Percentiles rank a stretch among this genome's conserved stretches.
Evolutionary conservation across 2,797 vertebrate genomes (phyloP).

Genomic region (Salmo trutta): DNA sequence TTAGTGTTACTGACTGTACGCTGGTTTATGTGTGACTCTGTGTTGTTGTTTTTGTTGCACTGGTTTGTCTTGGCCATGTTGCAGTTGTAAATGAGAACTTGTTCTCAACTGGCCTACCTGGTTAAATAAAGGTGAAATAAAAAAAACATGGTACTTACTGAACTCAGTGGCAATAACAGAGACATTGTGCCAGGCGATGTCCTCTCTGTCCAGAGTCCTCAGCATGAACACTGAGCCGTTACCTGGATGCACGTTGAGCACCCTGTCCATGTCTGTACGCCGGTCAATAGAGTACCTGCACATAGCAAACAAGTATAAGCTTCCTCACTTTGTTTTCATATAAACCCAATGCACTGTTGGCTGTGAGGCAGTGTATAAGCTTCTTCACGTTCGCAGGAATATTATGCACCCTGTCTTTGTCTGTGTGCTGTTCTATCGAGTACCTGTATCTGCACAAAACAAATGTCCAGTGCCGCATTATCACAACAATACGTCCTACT

Average conservation of each 20-base stretch:
- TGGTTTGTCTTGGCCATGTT: too few relatives aligned
- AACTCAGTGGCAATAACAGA: conserved; percentile 91
- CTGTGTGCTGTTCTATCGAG: not conserved
- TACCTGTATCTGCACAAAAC: not conserved
- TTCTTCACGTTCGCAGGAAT: not conserved
- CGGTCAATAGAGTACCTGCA: conserved; percentile 93
- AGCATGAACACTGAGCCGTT: conserved; percentile 91
- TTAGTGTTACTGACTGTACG: too few relatives aligned
- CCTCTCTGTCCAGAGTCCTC: conserved; percentile 89
- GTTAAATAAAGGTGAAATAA: not conserved
- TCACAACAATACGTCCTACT: not conserved
- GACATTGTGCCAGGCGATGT: conserved; percentile 93
- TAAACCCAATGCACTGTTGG: too few relatives aligned
- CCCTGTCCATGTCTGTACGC: conserved; percentile 92
- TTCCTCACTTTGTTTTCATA: not conserved
- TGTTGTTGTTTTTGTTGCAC: too few relatives aligned
- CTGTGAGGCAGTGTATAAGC: not conserved
- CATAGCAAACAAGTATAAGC: not conserved
- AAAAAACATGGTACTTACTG: conserved; percentile 79
- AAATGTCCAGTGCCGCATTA: not conserved
- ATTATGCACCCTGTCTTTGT: not conserved
- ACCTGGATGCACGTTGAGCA: conserved; percentile 91
- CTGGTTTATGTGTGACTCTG: too few relatives aligned
- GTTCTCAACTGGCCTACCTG: too few relatives aligned
- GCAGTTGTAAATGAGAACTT: too few relatives aligned